A percentile compares a stretch with the other conserved stretches of the same genome.
These are phyloP conservation scores for Pycnonotus jocosus DNA, from an alignment of 2,113 vertebrate species.

Conservation along the genomic window DNA sequence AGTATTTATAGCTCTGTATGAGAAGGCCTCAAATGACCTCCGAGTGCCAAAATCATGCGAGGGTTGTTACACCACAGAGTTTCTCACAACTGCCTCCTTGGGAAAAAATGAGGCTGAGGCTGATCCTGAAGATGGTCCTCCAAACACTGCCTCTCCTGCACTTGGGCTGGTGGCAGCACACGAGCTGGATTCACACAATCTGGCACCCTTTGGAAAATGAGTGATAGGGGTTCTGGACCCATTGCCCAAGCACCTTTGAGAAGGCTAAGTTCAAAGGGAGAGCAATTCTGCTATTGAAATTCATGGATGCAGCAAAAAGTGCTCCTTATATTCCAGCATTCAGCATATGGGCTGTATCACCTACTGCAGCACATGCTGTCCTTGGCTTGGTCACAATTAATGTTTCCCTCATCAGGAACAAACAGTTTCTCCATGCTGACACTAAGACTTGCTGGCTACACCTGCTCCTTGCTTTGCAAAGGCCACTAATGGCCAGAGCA, in stretches of 20 bases:
- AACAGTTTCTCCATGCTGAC: not conserved
- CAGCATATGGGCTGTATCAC: not conserved
- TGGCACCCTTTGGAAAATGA: not conserved
- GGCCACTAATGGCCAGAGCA: not conserved
- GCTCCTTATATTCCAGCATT: not conserved
- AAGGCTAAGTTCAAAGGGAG: not conserved
- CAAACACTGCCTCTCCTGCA: not conserved
- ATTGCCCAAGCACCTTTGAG: accelerated
- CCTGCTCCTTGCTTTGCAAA: not conserved
- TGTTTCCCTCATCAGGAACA: not conserved
- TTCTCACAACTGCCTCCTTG: slow-evolving; percentile 12
- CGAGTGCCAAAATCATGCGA: not conserved
- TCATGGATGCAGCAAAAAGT: not conserved
- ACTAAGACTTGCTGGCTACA: not conserved
- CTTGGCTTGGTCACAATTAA: not conserved
- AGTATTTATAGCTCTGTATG: not conserved
- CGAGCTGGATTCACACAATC: not conserved
- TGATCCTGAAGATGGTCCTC: not conserved
- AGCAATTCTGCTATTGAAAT: not conserved
- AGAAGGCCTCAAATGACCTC: not conserved
- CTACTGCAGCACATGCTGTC: accelerated
- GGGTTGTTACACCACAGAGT: not conserved
- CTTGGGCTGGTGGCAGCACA: not conserved
- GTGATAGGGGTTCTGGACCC: not conserved
- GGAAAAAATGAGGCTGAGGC: not conserved